Evolutionary conservation across 2,797 vertebrate species (phyloP).

Genomic region (Malacoctenus gilli): DNA sequence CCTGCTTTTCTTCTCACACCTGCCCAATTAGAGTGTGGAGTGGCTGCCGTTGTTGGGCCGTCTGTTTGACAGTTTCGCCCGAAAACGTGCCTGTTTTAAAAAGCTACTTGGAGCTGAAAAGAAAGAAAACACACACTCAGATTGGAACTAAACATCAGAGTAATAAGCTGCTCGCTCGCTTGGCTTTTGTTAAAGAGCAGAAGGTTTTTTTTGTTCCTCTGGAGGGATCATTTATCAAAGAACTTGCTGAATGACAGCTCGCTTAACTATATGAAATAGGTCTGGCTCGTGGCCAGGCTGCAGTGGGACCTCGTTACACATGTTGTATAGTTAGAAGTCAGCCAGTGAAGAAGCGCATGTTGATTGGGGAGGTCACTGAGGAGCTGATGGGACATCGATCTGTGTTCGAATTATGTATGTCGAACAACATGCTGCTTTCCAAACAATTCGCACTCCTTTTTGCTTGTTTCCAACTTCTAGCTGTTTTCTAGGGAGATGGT

Average conservation of each 20-base stretch:
- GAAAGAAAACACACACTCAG: not conserved
- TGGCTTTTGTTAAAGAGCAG: not conserved
- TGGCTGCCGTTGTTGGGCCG: not conserved
- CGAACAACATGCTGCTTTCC: too few relatives aligned
- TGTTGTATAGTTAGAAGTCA: slow-evolving; percentile 8
- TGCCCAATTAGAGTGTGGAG: not conserved
- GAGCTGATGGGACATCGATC: not conserved
- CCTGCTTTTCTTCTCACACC: not conserved
- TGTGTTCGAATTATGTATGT: too few relatives aligned
- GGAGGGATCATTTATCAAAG: slow-evolving; percentile 12
- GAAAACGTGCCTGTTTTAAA: slow-evolving; percentile 8
- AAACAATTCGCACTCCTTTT: too few relatives aligned
- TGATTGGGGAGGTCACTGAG: slow-evolving; percentile 6
- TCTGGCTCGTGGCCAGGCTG: slow-evolving; percentile 1
- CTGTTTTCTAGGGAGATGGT: too few relatives aligned
- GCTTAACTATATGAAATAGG: slow-evolving; percentile 2
- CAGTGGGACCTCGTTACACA: slow-evolving; percentile 3
- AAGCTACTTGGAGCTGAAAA: not conserved
- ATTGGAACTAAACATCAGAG: not conserved
- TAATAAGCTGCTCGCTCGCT: not conserved
- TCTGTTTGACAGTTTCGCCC: not conserved
- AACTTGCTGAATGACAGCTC: slow-evolving; percentile 8
- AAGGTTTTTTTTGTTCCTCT: not conserved
- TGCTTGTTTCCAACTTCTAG: too few relatives aligned
- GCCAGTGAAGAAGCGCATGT: slow-evolving; percentile 5